Percentiles rank a stretch among this genome's conserved stretches.
Conservation (phyloP, 53 echinoderm and acorn worm genomes). For the Temnopleurus reevesii region DNA sequence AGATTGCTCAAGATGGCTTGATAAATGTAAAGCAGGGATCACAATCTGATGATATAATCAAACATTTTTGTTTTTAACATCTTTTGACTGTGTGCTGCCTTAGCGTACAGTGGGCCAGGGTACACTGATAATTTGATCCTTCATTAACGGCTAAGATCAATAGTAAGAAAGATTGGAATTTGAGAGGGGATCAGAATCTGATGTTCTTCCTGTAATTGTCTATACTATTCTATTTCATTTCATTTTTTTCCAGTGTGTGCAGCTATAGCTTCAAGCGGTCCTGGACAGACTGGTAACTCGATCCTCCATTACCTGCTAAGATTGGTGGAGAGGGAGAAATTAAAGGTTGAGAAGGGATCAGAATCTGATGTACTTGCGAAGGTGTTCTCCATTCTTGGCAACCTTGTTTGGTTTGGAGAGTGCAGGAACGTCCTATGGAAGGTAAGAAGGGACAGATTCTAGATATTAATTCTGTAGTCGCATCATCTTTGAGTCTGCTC, state of each 20-base stretch:
- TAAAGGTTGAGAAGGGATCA: constrained; percentile 22
- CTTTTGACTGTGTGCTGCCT: constrained; percentile 67
- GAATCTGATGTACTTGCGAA: constrained; percentile 17
- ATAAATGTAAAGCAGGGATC: neutral
- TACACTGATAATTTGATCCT: constrained; percentile 79
- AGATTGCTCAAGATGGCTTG: constrained; percentile 59
- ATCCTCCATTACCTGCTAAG: constrained; percentile 80
- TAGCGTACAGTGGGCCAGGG: constrained; percentile 68
- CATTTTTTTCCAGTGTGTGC: constrained; percentile 68
- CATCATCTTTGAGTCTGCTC: no score
- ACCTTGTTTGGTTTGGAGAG: constrained; percentile 77
- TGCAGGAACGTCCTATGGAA: constrained; percentile 92
- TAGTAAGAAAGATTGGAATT: constrained; percentile 58
- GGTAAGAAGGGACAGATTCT: constrained; percentile 53
- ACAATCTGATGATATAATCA: neutral
- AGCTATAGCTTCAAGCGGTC: constrained; percentile 65
- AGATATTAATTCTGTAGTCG: neutral
- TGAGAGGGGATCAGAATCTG: constrained; percentile 17
- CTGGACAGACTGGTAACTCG: constrained; percentile 78
- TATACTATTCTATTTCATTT: constrained; percentile 63
- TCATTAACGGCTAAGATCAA: constrained; percentile 73
- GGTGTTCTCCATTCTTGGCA: constrained; percentile 72
- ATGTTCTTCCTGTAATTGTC: constrained; percentile 52
- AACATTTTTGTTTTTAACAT: constrained; percentile 59
- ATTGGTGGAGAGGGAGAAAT: constrained; percentile 65